Evolutionary conservation across 2,797 vertebrate genomes (phyloP), one percentile per base, ranked within the genome.

Genomic region (Cyclura pinguis): DNA sequence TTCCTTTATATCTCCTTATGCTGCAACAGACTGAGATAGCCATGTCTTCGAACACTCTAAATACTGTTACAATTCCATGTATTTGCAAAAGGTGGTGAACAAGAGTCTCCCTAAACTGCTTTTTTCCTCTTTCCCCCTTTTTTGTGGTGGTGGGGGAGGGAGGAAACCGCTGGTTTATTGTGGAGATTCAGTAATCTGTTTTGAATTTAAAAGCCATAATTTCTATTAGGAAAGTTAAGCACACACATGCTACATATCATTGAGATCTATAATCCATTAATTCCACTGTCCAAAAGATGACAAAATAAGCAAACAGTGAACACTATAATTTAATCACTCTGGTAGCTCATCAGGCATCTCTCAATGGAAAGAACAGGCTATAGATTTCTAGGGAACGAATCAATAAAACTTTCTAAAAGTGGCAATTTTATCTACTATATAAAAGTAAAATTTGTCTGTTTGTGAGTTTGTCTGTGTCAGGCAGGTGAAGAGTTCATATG

Each of bases 81-180:
- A 7, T 52, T 42, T 80, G 35, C 85, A 1, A 42, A 57, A 96
- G 95, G 88, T 94, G 95, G 93, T 92, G 62, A 20, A 76, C 8
- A 0, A 91, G 52, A 73, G 77, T 84, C 32, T 73, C 93, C 52
- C n/a, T 0, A 78, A 80, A 77, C 0, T 78, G 69, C n/a, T 1
- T 20, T 0, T 0, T 81, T 47, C 42, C 42, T 47, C 42, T 47
- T 47, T 47, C 42, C 42, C 42, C 4, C 2, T 47, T 47, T 47
- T 47, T 47, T 47, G 42, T 47, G 42, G 42, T 4, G 42, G 42
- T 47, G 42, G 42, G 42, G 42, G 42, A 47, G 42, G 42, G 42
- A 4, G 42, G 42, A 47, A 47, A 47, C 42, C 4, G 4, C 42
- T 55, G 55, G 55, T 55, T 55, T 55, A 6, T 55, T 76, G 32